Evolutionary conservation across 64 coral and sea anemone species (phyloP).

Genomic region (Montipora capricornis): DNA sequence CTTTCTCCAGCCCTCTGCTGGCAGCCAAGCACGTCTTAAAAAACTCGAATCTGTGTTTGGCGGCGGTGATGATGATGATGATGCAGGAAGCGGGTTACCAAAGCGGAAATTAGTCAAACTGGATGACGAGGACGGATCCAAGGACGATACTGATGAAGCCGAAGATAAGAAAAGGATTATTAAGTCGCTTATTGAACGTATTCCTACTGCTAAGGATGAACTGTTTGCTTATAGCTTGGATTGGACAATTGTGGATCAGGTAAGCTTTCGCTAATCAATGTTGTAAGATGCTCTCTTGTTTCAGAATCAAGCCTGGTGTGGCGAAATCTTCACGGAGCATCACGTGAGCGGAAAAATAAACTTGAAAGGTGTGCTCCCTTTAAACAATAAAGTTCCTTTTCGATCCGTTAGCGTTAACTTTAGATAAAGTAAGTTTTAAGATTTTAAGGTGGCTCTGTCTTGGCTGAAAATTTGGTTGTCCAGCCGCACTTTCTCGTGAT

Average conservation of each 20-base stretch:
- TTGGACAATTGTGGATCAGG: slow-evolving; percentile 97
- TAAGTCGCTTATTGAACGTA: slow-evolving; percentile 99
- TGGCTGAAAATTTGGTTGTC: slow-evolving; percentile 16
- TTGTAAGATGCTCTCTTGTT: background rate
- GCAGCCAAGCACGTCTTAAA: slow-evolving; percentile 76
- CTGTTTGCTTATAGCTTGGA: slow-evolving; percentile 99
- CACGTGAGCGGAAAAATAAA: background rate
- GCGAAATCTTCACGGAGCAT: background rate
- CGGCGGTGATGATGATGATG: slow-evolving; percentile 85
- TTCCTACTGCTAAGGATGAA: slow-evolving; percentile 99
- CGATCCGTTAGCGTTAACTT: background rate
- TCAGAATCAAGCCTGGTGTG: background rate
- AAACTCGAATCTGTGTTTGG: slow-evolving; percentile 96
- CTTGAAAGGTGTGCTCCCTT: background rate
- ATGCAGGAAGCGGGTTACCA: slow-evolving; percentile 1
- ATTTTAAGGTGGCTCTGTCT: slow-evolving; percentile 46
- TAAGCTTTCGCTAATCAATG: slow-evolving; percentile 36
- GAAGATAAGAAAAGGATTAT: slow-evolving; percentile 99
- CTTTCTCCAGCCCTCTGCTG: slow-evolving; percentile 66
- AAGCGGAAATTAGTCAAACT: slow-evolving; percentile 91
- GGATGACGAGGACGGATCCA: slow-evolving; percentile 88
- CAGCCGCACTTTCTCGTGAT: slow-evolving; percentile 35
- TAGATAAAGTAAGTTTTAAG: background rate
- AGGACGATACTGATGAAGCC: slow-evolving; percentile 75
- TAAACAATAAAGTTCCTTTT: background rate